These are phyloP conservation scores for Conistra vaccinii DNA, from an alignment of 2,888 invertebrate species.

Conservation along the genomic window DNA sequence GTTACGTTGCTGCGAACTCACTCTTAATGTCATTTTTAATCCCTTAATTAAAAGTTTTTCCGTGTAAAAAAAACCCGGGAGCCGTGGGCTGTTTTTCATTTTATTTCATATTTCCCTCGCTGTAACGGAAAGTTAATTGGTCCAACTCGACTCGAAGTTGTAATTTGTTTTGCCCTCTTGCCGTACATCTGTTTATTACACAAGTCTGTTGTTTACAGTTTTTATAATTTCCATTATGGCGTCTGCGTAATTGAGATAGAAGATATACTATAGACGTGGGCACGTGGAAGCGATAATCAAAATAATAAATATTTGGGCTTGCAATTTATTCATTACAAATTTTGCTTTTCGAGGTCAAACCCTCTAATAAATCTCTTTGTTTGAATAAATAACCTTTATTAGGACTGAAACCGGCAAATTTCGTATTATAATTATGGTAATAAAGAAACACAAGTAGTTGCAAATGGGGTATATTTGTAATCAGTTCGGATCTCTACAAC, in stretches of 20 bases:
- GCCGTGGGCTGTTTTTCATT: constrained; percentile 87
- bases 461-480: constrained; percentile 49
- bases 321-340: constrained; percentile 63
- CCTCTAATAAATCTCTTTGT: constrained; percentile 56
- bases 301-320: constrained; percentile 58
- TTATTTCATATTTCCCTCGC: constrained; percentile 88
- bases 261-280: constrained; percentile 15
- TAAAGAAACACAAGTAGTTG: constrained; percentile 50
- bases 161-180: constrained; percentile 88
- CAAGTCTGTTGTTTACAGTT: constrained; percentile 80
- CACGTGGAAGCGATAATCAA: constrained; percentile 45
- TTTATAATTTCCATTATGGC: constrained; percentile 74
- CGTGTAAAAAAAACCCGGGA: constrained; percentile 80
- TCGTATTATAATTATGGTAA: constrained; percentile 56
- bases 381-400: constrained; percentile 54
- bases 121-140: constrained; percentile 90
- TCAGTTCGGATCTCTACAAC: constrained; percentile 33
- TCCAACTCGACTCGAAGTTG: constrained; percentile 87
- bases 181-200: constrained; percentile 85
- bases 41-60: constrained; percentile 90
- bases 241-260: constrained; percentile 57
- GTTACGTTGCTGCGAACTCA: constrained; percentile 86
- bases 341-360: constrained; percentile 42
- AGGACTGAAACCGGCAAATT: constrained; percentile 27
- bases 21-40: constrained; percentile 90